A percentile compares a stretch with the other conserved stretches of the same genome.
Evolutionary conservation across 2,888 invertebrate species (phyloP).

Genomic region (Tethea ocularis): DNA sequence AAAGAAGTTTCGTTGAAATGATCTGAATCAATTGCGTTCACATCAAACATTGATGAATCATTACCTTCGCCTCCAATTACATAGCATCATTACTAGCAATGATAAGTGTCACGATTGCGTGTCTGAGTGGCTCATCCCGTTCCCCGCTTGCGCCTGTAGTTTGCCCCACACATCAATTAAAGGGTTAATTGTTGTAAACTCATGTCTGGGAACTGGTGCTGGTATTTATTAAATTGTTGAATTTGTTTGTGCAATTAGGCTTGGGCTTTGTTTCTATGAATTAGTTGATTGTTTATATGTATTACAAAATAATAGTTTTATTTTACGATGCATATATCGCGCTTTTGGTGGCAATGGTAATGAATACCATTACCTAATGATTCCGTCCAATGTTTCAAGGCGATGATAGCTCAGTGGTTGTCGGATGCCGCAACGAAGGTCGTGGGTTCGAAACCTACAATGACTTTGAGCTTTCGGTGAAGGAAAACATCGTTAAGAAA

Average conservation of each 20-base stretch:
- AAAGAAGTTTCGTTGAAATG: not conserved
- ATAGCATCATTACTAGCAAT: not conserved
- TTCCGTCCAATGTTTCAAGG: no score
- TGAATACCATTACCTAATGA: no score
- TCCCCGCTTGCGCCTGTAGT: not conserved
- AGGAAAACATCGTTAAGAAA: no score
- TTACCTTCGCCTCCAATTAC: not conserved
- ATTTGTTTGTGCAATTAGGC: not conserved
- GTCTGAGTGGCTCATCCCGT: not conserved
- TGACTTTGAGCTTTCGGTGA: no score
- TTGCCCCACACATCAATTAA: conserved; percentile 26
- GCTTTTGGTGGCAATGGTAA: no score
- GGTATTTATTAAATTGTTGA: not conserved
- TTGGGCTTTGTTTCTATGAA: no score
- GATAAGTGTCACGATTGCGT: conserved; percentile 2
- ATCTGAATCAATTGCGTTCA: not conserved
- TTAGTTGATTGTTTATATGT: no score
- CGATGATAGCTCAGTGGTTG: no score
- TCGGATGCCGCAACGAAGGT: no score
- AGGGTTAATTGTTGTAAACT: conserved; percentile 45
- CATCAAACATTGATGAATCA: not conserved
- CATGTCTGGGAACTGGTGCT: conserved; percentile 42
- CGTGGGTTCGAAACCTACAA: no score
- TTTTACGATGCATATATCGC: no score
- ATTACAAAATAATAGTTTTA: no score